These are phyloP conservation scores for Aviceda subcristata DNA, from an alignment of 2,113 vertebrate genomes.

Conservation along the genomic window DNA sequence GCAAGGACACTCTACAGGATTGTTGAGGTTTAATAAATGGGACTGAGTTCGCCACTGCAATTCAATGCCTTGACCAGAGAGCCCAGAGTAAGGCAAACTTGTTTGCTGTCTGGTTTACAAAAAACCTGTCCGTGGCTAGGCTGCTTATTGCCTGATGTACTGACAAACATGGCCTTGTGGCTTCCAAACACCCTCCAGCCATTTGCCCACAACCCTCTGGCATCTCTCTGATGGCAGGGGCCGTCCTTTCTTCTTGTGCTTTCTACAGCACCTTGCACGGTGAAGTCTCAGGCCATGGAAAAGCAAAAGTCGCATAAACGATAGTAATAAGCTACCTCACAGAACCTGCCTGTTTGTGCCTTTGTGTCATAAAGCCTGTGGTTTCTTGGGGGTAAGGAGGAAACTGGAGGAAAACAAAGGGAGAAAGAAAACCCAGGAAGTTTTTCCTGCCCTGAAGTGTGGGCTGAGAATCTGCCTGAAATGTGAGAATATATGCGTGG, in stretches of 20 bases:
- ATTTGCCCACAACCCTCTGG: neutral
- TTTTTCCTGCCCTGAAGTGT: neutral
- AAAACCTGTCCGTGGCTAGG: neutral
- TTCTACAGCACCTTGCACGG: rapidly evolving
- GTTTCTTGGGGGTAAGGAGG: neutral
- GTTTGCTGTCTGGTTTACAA: neutral
- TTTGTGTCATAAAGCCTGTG: neutral
- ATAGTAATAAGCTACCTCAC: neutral
- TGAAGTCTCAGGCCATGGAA: neutral
- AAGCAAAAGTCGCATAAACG: neutral
- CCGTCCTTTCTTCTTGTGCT: neutral
- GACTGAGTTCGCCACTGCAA: neutral
- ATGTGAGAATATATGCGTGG: neutral
- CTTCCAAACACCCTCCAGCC: neutral
- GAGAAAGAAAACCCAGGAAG: neutral
- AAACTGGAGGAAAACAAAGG: neutral
- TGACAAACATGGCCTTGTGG: neutral
- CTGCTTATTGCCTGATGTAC: neutral
- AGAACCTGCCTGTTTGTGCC: neutral
- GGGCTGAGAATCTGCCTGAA: neutral
- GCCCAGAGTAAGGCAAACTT: neutral
- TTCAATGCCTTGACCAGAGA: neutral
- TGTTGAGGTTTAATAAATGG: neutral
- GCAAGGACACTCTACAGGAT: neutral
- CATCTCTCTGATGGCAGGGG: neutral